These are phyloP conservation scores for Xiphophorus couchianus DNA, from an alignment of 2,113 vertebrate genomes.

Conservation along the genomic window DNA sequence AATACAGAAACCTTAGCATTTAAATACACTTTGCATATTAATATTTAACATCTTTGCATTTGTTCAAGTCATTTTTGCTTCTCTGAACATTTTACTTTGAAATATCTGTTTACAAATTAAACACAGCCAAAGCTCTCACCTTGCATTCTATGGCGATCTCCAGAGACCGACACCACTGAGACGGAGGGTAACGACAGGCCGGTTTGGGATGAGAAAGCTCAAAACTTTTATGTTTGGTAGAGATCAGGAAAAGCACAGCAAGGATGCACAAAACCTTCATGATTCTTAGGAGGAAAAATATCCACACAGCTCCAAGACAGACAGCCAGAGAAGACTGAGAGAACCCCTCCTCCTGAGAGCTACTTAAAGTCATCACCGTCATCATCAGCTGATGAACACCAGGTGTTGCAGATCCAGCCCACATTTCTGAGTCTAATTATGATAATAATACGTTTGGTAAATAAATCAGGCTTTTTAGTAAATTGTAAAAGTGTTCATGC, in stretches of 20 bases:
- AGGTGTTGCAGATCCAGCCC: conserved; percentile 2
- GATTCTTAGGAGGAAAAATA: not conserved
- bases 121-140: conserved; percentile 66
- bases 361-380: not conserved
- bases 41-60: too few species aligned
- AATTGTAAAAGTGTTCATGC: not conserved
- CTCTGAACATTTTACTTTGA: not conserved
- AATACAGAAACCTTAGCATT: too few species aligned
- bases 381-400: conserved; percentile 20
- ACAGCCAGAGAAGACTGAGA: not conserved
- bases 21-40: too few species aligned
- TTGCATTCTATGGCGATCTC: conserved; percentile 79
- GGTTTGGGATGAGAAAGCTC: conserved; percentile 54
- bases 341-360: not conserved
- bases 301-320: not conserved
- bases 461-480: too few species aligned
- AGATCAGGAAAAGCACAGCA: conserved; percentile 37
- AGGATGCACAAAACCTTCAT: conserved; percentile 50
- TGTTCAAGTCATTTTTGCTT: too few species aligned
- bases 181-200: conserved; percentile 75
- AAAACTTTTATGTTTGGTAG: not conserved
- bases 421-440: not conserved
- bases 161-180: conserved; percentile 81
- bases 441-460: too few species aligned
- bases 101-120: not conserved